Conservation (phyloP, 2,113 vertebrate species). For the Scatophagus argus region DNA sequence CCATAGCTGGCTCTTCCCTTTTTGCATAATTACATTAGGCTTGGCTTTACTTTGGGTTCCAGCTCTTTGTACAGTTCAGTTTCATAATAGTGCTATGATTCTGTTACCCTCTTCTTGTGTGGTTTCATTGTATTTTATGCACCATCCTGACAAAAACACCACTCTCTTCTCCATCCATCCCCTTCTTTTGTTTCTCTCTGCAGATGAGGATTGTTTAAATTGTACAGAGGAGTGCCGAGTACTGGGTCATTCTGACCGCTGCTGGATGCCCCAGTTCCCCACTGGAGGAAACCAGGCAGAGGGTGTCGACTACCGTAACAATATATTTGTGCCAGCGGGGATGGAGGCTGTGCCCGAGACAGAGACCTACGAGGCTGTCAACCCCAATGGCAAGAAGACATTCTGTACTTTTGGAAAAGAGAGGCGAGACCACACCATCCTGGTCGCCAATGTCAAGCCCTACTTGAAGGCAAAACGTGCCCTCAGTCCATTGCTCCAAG, state of each 20-base stretch:
- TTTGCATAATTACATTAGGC: slow-evolving; percentile 35
- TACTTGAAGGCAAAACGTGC: slow-evolving; percentile 99
- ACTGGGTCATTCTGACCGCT: slow-evolving; percentile 98
- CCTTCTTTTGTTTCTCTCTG: slow-evolving; percentile 71
- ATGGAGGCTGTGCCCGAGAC: slow-evolving; percentile 95
- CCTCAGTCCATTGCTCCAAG: slow-evolving; percentile 97
- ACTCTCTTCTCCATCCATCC: slow-evolving; percentile 42
- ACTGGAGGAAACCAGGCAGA: slow-evolving; percentile 92
- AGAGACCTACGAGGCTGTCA: slow-evolving; percentile 96
- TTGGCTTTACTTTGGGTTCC: slow-evolving; percentile 37
- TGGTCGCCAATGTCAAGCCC: slow-evolving; percentile 99
- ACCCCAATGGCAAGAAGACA: slow-evolving; percentile 98
- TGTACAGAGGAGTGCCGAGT: slow-evolving; percentile 99
- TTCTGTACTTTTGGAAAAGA: slow-evolving; percentile 99
- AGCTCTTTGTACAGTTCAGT: slow-evolving; percentile 49
- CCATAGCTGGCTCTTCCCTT: slow-evolving; percentile 31
- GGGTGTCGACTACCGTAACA: slow-evolving; percentile 98
- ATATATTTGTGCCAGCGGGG: slow-evolving; percentile 96
- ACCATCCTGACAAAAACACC: slow-evolving; percentile 27
- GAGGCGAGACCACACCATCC: slow-evolving; percentile 98
- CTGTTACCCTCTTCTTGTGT: slow-evolving; percentile 25
- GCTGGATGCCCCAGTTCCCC: slow-evolving; percentile 99
- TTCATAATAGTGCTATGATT: slow-evolving; percentile 51
- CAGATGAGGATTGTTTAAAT: slow-evolving; percentile 99
- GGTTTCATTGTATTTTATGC: slow-evolving; percentile 20